Conservation (phyloP, 2,888 invertebrate genomes). For the Elysia crispata region DNA sequence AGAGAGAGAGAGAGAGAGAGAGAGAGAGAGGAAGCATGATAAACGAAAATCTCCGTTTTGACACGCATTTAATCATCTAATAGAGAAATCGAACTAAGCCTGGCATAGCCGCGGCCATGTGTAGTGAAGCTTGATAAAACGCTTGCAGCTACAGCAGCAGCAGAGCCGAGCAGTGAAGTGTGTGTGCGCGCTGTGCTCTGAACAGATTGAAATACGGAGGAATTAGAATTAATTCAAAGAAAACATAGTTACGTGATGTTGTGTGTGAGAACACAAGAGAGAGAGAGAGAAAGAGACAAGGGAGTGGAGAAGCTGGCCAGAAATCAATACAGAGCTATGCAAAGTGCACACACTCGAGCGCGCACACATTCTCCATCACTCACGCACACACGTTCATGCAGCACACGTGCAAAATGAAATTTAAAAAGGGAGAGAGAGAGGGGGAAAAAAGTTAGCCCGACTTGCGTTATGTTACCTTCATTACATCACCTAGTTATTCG, state of each 20-base stretch:
- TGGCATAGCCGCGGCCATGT: no score
- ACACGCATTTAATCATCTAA: no score
- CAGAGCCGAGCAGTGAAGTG: no score
- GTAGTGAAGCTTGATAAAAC: no score
- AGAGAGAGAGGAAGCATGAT: no score
- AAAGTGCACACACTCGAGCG: slow-evolving; percentile 11
- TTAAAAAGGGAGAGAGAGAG: not conserved
- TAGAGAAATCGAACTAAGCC: no score
- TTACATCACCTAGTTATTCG: no score
- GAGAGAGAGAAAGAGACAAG: not conserved
- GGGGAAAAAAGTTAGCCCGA: not conserved
- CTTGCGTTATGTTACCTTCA: no score
- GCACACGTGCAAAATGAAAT: not conserved
- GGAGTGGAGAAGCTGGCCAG: not conserved
- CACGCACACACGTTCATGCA: slow-evolving; percentile 11
- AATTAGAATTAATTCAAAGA: slow-evolving; percentile 6
- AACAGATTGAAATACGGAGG: not conserved
- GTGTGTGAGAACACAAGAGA: not conserved
- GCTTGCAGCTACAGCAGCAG: no score
- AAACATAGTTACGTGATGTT: not conserved
- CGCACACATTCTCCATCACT: slow-evolving; percentile 9
- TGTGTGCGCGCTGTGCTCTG: not conserved
- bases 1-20: no score
- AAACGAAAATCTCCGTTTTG: no score
- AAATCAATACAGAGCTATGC: slow-evolving; percentile 5